These are phyloP conservation scores for Stratiomys singularior DNA, from an alignment of 2,888 invertebrate genomes.

Conservation along the genomic window DNA sequence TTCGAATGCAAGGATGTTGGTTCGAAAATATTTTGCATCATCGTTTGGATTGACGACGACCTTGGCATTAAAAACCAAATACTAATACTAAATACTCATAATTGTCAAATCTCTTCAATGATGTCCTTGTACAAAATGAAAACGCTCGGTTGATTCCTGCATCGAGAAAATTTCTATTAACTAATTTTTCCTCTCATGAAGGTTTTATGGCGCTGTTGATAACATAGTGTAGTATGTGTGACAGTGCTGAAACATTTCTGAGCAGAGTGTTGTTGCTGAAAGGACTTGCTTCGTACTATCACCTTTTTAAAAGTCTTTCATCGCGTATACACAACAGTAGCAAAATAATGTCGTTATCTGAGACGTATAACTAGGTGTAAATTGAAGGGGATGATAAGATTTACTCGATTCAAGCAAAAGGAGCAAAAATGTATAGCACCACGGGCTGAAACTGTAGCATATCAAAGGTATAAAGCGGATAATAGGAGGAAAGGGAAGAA, in stretches of 20 bases:
- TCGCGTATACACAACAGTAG: slow-evolving; percentile 2
- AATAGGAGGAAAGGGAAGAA: not conserved
- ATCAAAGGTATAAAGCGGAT: slow-evolving; percentile 2
- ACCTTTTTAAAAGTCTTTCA: slow-evolving; percentile 11
- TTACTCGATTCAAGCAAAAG: slow-evolving; percentile 34
- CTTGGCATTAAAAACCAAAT: too few relatives aligned
- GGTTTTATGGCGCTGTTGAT: not conserved
- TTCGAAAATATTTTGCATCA: too few relatives aligned
- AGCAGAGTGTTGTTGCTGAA: slow-evolving; percentile 10
- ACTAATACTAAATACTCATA: too few relatives aligned
- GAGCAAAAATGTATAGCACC: not conserved
- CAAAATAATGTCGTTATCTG: slow-evolving; percentile 51
- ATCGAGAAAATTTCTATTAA: not conserved
- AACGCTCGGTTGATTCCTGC: too few relatives aligned
- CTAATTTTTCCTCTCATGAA: not conserved
- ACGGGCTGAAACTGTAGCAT: not conserved
- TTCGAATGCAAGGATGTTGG: too few relatives aligned
- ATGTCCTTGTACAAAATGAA: too few relatives aligned
- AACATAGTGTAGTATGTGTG: not conserved
- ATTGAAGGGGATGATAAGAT: slow-evolving; percentile 52
- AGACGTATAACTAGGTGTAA: slow-evolving; percentile 52
- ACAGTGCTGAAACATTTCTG: not conserved
- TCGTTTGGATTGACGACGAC: too few relatives aligned
- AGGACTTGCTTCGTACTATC: not conserved
- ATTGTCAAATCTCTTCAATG: too few relatives aligned